Evolutionary conservation across 2,113 vertebrate genomes (phyloP), one percentile per base, ranked within the genome.

Genomic region (Nanorana parkeri): DNA sequence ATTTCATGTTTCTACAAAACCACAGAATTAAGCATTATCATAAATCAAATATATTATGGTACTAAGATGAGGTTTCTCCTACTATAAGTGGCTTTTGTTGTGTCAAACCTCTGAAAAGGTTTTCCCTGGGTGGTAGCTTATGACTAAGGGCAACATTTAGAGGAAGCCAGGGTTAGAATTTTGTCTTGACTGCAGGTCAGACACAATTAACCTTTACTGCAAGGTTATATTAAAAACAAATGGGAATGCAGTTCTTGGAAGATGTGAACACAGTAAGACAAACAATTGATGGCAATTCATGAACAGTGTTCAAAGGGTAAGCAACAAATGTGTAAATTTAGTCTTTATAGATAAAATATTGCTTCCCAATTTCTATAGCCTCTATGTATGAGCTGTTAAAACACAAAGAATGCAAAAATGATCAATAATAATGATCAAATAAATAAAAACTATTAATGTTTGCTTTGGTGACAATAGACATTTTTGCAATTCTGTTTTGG

Each of bases 151-250:
- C 74, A 1, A 52, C 10, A 54, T 83, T 81, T 77, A 55, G 20
- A 68, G 80, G 87, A 85, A 84, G 15, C 2, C 6, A 17, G 60
- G 78, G 21, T 61, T 41, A 73, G 84, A 41, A 76, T 75, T 69
- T 58, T 65, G 0, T 0, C 75, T 54, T 64, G 86, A 78, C 78
- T 86, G 58, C 26, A 69, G 86, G 86, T 89, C 88, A 88, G 75
- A 81, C 86, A 76, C 83, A 68, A 84, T 81, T 89, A 86, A 87
- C 85, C 85, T 81, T 0, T 56, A 68, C 73, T 83, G 67, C 68
- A 78, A 84, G 77, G 84, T 88, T 78, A 29, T 67, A 64, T 26
- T 65, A 80, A 66, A 68, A 84, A 84, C 86, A 60, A 28, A 63
- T 61, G 68, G 26, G 0, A 29, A 13, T 61, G 19, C 36, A 79